Evolutionary conservation across 2,797 vertebrate species (phyloP).

Genomic region (Aphelocoma californica): DNA sequence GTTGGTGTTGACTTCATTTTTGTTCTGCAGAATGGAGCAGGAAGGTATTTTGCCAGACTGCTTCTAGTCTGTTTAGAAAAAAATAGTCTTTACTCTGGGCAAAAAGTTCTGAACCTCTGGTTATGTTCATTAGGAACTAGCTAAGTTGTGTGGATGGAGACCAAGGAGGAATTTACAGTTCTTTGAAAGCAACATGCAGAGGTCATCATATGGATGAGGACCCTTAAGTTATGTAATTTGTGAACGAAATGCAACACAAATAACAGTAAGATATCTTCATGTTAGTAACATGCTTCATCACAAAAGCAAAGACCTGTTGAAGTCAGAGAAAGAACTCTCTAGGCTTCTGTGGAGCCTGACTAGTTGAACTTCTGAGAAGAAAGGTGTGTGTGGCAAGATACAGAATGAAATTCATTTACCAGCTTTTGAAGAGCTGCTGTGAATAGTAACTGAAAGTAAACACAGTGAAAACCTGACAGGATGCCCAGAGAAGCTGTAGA

Average conservation of each 20-base stretch:
- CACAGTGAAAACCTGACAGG: not conserved
- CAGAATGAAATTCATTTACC: not conserved
- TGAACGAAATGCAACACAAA: not conserved
- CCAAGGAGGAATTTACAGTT: not conserved
- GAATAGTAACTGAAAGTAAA: not conserved
- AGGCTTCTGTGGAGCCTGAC: not conserved
- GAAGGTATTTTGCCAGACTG: not conserved
- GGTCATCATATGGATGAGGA: not conserved
- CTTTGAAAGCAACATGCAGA: not conserved
- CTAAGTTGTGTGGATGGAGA: not conserved
- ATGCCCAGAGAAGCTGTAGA: not conserved
- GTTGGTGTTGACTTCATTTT: rapidly evolving
- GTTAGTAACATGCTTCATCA: not conserved
- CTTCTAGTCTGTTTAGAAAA: not conserved
- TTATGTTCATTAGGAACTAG: not conserved
- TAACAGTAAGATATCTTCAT: not conserved
- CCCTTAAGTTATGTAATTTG: not conserved
- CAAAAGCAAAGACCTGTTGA: not conserved
- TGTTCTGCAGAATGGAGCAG: not conserved
- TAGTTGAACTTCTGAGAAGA: not conserved
- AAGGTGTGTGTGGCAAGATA: not conserved
- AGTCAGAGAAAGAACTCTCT: not conserved
- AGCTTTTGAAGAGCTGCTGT: not conserved
- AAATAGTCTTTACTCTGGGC: not conserved
- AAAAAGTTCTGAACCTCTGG: not conserved